Conservation (phyloP, 1,140 invertebrate species). For the Condylostylus longicornis region DNA sequence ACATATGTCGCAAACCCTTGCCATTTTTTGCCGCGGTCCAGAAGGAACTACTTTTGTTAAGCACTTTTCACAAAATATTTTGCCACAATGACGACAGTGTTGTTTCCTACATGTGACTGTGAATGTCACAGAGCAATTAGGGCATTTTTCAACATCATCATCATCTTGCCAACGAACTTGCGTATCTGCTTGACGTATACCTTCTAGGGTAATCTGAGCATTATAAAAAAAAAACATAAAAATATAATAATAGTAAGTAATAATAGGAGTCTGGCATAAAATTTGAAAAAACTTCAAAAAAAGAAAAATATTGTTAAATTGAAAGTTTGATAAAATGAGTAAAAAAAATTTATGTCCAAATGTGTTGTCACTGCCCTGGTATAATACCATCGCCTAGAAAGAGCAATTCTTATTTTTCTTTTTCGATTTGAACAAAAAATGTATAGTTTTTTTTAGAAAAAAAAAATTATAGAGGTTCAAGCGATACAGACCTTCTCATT, state of each 20-base stretch:
- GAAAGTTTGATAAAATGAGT: background rate
- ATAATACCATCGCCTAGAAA: background rate
- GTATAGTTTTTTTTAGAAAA: too few relatives aligned
- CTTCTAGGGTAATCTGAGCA: slow-evolving; percentile 74
- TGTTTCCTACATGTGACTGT: slow-evolving; percentile 57
- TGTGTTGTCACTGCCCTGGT: too few relatives aligned
- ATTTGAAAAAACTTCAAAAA: slow-evolving; percentile 1
- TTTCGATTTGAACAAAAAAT: too few relatives aligned
- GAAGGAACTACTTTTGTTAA: slow-evolving; percentile 64
- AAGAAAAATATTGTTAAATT: background rate
- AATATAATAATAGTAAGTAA: background rate
- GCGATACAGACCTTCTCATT: too few relatives aligned
- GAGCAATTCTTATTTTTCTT: background rate
- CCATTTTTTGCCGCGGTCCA: slow-evolving; percentile 70
- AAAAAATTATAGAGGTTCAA: too few relatives aligned
- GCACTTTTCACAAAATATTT: slow-evolving; percentile 84
- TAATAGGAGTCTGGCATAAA: background rate
- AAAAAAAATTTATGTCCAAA: slow-evolving; percentile 1
- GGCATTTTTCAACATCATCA: slow-evolving; percentile 84
- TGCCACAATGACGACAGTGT: slow-evolving; percentile 89
- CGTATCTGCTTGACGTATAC: slow-evolving; percentile 79
- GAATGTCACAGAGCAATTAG: slow-evolving; percentile 58
- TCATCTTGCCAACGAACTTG: slow-evolving; percentile 96
- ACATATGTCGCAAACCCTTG: slow-evolving; percentile 91
- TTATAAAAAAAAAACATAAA: background rate